Evolutionary conservation across 2,113 vertebrate species (phyloP), one percentile per base, ranked within the genome.

Genomic region (Balaenoptera acutorostrata): DNA sequence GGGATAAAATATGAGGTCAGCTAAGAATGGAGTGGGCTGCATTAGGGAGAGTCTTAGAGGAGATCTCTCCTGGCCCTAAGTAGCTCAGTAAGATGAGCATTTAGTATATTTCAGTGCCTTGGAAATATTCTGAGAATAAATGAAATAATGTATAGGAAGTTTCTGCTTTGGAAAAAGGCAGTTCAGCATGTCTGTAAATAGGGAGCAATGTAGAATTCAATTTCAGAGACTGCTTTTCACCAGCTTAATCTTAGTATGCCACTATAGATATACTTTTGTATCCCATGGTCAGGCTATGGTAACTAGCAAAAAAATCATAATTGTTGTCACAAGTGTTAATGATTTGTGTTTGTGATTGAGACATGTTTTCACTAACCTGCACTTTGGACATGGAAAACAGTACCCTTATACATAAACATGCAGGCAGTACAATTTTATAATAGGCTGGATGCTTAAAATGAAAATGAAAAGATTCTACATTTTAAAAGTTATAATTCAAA

Each of bases 261-360:
- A 39, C 21, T 41, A 46, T 39, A 92, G 49, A 88, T 41, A n/a
- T 59, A 84, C 1, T 83, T 63, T 74, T 49, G 8, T 87, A 20
- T 69, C 36, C 66, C 89, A 13, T 93, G 95, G 1, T 52, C 63
- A 29, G 29, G 68, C n/a, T 91, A 20, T 29, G 25, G 29, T 66
- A 95, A 78, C 77, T 93, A 94, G 6, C 63, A 90, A 96, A 68
- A 90, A 92, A 81, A 71, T 44, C 12, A 81, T 77, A 96, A 95
- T 88, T 52, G 27, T 96, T 92, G 21, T 71, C 69, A 96, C 44
- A 92, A n/a, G 29, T 86, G 17, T 10, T 46, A 59, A 93, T 49
- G 25, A 63, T 74, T 59, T 91, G 78, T 31, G 39, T 18, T 81
- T 87, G 14, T 90, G 49, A 95, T 31, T 92, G 87, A 71, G 55